phyloP scores from a whole-genome alignment of 2,888 invertebrate species.

The Podotricha telesiphe region DNA sequence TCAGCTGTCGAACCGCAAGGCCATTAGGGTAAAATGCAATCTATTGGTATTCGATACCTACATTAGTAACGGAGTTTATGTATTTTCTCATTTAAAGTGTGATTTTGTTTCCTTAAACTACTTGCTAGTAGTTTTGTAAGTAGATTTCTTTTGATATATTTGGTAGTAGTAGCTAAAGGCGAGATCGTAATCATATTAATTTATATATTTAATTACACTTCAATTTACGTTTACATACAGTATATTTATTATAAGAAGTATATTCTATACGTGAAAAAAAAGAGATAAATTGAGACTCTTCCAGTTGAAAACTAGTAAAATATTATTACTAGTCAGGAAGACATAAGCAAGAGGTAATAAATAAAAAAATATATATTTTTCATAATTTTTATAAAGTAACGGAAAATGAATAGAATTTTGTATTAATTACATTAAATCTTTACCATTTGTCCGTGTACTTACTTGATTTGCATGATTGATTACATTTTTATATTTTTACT shows the following conservation, averaged over 20 bases:
- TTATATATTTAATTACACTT: background rate
- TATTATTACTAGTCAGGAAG: no score
- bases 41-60: slow-evolving; percentile 14
- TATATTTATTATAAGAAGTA: no score
- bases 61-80: slow-evolving; percentile 11
- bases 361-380: no score
- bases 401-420: no score
- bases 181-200: background rate
- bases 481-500: background rate
- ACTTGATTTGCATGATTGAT: background rate
- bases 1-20: slow-evolving; percentile 28
- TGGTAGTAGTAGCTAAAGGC: background rate
- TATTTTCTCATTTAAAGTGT: background rate
- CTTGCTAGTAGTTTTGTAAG: background rate
- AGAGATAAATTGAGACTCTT: no score
- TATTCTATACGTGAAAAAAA: no score
- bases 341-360: no score
- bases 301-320: no score
- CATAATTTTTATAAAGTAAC: no score
- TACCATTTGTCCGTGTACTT: background rate
- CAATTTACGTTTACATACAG: background rate
- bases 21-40: slow-evolving; percentile 29
- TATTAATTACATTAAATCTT: background rate
- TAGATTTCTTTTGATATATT: background rate
- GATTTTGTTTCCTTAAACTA: background rate